Evolutionary conservation across 2,888 invertebrate species (phyloP).

Genomic region (Pediacus dermestoides): DNA sequence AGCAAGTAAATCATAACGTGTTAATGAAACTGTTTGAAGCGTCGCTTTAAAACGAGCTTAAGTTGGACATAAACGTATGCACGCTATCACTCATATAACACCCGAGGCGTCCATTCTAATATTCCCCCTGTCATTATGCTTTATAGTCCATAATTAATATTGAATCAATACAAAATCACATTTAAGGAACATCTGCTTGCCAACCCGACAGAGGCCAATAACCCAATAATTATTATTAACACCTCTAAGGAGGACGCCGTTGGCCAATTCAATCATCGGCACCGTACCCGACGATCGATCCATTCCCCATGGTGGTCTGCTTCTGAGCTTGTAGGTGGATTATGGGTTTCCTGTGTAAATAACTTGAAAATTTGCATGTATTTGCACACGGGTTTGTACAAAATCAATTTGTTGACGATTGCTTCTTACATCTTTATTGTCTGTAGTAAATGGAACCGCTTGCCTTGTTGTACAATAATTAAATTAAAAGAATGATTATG

Average conservation of each 20-base stretch:
- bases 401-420: conserved; percentile 6
- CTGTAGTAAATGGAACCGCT: too few relatives aligned
- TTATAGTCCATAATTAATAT: conserved; percentile 25
- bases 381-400: conserved; percentile 4
- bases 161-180: conserved; percentile 24
- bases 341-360: conserved; percentile 3
- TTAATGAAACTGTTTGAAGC: conserved; percentile 20
- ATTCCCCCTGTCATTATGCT: conserved; percentile 24
- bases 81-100: conserved; percentile 19
- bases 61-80: conserved; percentile 20
- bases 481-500: too few relatives aligned
- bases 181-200: conserved; percentile 21
- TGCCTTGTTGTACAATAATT: too few relatives aligned
- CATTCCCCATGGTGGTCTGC: background rate
- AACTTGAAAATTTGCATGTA: conserved; percentile 6
- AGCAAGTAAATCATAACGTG: conserved; percentile 17
- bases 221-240: conserved; percentile 22
- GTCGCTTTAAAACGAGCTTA: conserved; percentile 16
- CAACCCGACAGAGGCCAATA: conserved; percentile 15
- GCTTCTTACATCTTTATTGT: conserved; percentile 4
- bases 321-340: conserved; percentile 6
- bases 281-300: background rate
- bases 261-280: conserved; percentile 6
- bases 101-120: conserved; percentile 23
- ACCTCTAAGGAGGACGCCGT: too few relatives aligned